phyloP scores from a whole-genome alignment of 1,140 invertebrate genomes.

The Rhopalosiphum padi region DNA sequence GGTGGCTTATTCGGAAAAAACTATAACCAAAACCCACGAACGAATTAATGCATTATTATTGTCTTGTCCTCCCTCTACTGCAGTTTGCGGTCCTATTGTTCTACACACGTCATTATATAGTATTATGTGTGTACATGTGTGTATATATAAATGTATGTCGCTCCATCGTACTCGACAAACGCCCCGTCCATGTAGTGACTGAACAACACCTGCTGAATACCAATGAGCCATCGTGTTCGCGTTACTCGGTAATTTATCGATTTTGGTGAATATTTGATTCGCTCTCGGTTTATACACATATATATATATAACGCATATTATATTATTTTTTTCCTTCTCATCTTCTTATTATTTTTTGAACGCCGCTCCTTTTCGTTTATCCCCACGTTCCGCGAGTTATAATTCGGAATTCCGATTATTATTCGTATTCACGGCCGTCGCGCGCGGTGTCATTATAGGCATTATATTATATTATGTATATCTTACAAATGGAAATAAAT shows the following conservation, averaged over 20 bases:
- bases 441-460: background rate
- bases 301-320: background rate
- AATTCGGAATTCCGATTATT: background rate
- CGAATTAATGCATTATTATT: constrained; percentile 37
- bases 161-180: background rate
- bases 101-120: constrained; percentile 25
- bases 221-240: constrained; percentile 32
- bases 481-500: background rate
- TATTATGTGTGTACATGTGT: background rate
- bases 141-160: background rate
- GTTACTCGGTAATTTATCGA: constrained; percentile 46
- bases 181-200: background rate
- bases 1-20: background rate
- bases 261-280: constrained; percentile 30
- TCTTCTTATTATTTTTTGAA: background rate
- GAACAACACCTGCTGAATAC: constrained; percentile 43
- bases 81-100: constrained; percentile 17
- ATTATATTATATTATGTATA: background rate
- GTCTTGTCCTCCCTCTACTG: background rate
- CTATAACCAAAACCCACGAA: background rate
- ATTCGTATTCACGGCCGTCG: background rate
- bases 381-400: background rate
- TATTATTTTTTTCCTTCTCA: background rate
- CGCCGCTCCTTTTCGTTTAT: background rate
- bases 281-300: background rate